Evolutionary conservation across 2,797 vertebrate species (phyloP).

Genomic region (Champsocephalus esox): DNA sequence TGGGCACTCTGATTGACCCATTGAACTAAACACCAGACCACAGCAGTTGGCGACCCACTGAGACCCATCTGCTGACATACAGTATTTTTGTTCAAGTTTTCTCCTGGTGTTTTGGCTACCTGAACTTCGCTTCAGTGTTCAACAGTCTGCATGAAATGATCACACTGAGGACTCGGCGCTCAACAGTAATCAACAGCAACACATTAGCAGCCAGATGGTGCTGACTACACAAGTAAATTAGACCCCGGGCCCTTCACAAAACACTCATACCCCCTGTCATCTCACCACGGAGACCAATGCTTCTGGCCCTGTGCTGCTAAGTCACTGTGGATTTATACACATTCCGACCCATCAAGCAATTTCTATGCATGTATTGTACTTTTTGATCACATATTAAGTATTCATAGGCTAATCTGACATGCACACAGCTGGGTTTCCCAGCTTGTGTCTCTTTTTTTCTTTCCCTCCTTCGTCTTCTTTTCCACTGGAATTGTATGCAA

Average conservation of each 20-base stretch:
- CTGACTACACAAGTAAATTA: conserved; percentile 63
- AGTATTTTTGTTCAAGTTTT: conserved; percentile 15
- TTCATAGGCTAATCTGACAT: conserved; percentile 50
- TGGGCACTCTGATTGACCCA: too few species aligned
- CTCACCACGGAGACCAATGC: conserved; percentile 12
- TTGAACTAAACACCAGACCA: background rate
- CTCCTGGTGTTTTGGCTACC: background rate
- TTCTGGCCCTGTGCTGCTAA: conserved; percentile 15
- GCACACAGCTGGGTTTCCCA: conserved; percentile 34
- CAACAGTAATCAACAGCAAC: conserved; percentile 70
- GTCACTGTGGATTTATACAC: conserved; percentile 18
- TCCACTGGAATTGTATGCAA: conserved; percentile 49
- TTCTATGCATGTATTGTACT: conserved; percentile 19
- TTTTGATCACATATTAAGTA: conserved; percentile 50
- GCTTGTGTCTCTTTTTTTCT: conserved; percentile 17
- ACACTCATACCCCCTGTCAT: conserved; percentile 9
- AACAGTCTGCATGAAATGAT: conserved; percentile 57
- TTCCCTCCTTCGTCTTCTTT: background rate
- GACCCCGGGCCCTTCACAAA: conserved; percentile 31
- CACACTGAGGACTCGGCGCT: conserved; percentile 51
- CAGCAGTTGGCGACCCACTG: background rate
- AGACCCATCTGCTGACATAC: background rate
- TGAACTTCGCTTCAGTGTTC: conserved; percentile 47
- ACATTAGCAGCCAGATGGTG: conserved; percentile 74
- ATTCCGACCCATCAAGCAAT: conserved; percentile 10